Conservation (phyloP, 2,797 vertebrate species). For the Smutsia temminckii region DNA sequence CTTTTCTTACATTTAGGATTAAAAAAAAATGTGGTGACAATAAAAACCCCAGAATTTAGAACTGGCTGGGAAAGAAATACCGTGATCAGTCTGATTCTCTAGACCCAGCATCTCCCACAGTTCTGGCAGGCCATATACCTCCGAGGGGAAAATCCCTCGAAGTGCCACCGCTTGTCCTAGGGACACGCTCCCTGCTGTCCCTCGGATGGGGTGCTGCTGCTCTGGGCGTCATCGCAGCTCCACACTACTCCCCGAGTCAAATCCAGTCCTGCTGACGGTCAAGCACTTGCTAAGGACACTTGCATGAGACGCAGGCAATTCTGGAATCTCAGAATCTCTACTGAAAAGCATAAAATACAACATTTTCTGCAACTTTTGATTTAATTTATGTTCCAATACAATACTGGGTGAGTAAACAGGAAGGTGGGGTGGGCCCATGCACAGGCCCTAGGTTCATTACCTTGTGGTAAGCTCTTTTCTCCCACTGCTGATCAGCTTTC, state of each 20-base stretch:
- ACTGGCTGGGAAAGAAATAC: background rate
- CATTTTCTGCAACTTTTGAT: background rate
- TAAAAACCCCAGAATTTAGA: background rate
- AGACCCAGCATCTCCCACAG: background rate
- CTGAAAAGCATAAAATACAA: background rate
- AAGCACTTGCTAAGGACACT: background rate
- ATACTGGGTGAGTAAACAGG: background rate
- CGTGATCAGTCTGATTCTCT: background rate
- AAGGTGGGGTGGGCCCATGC: background rate
- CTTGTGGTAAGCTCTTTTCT: background rate
- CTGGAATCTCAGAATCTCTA: background rate
- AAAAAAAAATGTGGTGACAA: background rate
- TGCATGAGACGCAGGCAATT: background rate
- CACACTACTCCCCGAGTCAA: background rate
- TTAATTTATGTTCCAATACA: background rate
- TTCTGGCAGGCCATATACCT: accelerated
- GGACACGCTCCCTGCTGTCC: background rate
- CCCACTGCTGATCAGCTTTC: background rate
- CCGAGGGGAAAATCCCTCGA: background rate
- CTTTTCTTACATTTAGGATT: background rate
- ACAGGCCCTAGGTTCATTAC: background rate
- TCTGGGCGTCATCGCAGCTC: accelerated
- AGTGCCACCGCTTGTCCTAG: accelerated
- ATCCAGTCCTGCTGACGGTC: background rate
- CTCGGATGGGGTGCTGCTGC: background rate